Percentiles rank a stretch among this genome's conserved stretches.
Conservation (phyloP, 2,797 vertebrate genomes). For the Periparus ater region DNA sequence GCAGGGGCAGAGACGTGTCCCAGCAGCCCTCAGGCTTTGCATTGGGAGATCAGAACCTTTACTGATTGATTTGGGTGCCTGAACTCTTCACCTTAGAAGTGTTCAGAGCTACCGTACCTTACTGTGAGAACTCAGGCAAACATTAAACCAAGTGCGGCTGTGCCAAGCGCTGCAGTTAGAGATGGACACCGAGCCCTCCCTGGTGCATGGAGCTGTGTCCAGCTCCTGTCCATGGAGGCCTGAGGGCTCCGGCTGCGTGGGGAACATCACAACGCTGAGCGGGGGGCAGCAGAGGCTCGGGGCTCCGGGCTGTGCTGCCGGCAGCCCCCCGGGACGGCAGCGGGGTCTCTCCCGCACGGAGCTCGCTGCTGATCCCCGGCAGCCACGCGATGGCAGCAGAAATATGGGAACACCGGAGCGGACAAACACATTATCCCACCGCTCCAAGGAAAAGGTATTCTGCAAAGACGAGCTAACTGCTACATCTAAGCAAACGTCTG, state of each 20-base stretch:
- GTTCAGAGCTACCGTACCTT: background rate
- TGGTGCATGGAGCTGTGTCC: background rate
- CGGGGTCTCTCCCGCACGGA: background rate
- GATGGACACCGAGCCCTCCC: accelerated
- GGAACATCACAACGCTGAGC: accelerated
- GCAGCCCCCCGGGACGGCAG: background rate
- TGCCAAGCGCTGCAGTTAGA: background rate
- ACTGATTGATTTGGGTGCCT: background rate
- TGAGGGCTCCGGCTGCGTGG: background rate
- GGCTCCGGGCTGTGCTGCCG: background rate
- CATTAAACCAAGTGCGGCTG: background rate
- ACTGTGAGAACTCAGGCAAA: background rate
- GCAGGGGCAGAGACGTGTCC: background rate
- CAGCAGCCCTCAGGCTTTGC: background rate
- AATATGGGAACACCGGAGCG: background rate
- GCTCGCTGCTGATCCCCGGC: background rate
- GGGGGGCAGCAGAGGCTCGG: accelerated
- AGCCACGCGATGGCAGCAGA: constrained; percentile 49
- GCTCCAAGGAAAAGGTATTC: background rate
- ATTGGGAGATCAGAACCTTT: accelerated
- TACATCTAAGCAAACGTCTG: background rate
- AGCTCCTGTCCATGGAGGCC: accelerated
- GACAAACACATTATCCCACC: background rate
- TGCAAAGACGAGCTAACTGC: background rate
- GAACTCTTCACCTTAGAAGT: background rate